phyloP scores from a whole-genome alignment of 2,797 vertebrate species.

The Cossypha polioptera region DNA sequence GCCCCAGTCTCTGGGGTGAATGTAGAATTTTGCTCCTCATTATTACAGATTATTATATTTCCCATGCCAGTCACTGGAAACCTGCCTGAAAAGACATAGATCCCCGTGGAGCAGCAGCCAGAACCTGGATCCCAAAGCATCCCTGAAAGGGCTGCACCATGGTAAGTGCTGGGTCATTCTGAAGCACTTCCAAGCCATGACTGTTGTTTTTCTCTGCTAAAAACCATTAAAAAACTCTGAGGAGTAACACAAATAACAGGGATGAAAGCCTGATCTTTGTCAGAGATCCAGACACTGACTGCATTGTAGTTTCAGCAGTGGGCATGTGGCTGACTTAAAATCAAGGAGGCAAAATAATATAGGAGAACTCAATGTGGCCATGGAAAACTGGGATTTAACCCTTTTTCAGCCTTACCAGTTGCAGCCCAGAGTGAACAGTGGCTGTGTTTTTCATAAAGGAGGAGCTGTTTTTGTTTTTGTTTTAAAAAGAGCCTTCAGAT shows the following conservation, averaged over 20 bases:
- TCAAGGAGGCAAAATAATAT: conserved; percentile 41
- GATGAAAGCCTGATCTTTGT: conserved; percentile 45
- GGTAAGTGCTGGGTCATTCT: not conserved
- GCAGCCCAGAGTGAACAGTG: not conserved
- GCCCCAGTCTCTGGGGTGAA: not conserved
- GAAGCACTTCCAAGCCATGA: not conserved
- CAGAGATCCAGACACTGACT: conserved; percentile 38
- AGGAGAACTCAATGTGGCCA: not conserved
- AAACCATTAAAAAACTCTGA: not conserved
- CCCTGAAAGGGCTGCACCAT: not conserved
- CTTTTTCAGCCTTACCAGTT: not conserved
- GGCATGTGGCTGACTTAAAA: conserved; percentile 42
- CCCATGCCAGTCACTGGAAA: not conserved
- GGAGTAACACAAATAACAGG: conserved; percentile 10
- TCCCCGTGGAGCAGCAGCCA: not conserved
- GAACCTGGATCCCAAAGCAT: not conserved
- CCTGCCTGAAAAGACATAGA: not conserved
- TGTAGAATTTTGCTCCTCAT: not conserved
- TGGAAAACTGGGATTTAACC: conserved; percentile 26
- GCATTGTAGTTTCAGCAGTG: not conserved
- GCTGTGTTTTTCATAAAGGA: not conserved
- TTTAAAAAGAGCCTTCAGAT: conserved; percentile 33
- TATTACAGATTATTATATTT: not conserved
- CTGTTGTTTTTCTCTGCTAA: conserved; percentile 16
- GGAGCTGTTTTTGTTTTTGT: not conserved